phyloP scores from a whole-genome alignment of 2,888 invertebrate genomes.

The Timandra comae region DNA sequence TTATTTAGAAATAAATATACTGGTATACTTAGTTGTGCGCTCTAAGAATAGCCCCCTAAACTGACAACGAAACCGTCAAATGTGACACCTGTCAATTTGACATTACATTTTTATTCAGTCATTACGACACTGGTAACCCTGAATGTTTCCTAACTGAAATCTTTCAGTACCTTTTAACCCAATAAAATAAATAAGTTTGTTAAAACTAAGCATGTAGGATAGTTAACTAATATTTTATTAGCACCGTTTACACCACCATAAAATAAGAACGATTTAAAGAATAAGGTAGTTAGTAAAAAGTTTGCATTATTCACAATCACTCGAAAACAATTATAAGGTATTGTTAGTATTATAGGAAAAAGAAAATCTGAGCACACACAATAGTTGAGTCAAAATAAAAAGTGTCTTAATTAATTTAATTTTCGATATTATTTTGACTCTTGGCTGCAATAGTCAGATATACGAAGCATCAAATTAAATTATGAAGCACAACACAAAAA shows the following conservation, averaged over 20 bases:
- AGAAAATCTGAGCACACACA: constrained; percentile 29
- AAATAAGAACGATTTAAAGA: constrained; percentile 35
- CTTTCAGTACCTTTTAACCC: constrained; percentile 48
- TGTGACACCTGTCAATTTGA: constrained; percentile 58
- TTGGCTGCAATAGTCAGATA: not conserved
- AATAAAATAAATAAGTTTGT: constrained; percentile 28
- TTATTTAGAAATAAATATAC: constrained; percentile 9
- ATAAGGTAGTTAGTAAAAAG: constrained; percentile 59
- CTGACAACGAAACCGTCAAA: constrained; percentile 49
- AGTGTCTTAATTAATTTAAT: constrained; percentile 12
- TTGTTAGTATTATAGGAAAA: constrained; percentile 51
- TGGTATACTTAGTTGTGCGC: constrained; percentile 19
- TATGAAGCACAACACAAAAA: constrained; percentile 2
- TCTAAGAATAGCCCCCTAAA: constrained; percentile 23
- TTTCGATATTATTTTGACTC: constrained; percentile 1
- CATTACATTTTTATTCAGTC: constrained; percentile 40
- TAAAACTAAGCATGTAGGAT: constrained; percentile 16
- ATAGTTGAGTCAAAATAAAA: constrained; percentile 22
- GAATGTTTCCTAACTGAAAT: constrained; percentile 41
- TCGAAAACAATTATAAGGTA: constrained; percentile 41
- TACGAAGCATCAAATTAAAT: constrained; percentile 1
- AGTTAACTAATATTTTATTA: constrained; percentile 38
- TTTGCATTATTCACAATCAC: constrained; percentile 48
- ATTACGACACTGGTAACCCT: constrained; percentile 39
- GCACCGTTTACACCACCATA: constrained; percentile 64